Evolutionary conservation across 2,113 vertebrate genomes (phyloP).

Genomic region (Galeopterus variegatus): DNA sequence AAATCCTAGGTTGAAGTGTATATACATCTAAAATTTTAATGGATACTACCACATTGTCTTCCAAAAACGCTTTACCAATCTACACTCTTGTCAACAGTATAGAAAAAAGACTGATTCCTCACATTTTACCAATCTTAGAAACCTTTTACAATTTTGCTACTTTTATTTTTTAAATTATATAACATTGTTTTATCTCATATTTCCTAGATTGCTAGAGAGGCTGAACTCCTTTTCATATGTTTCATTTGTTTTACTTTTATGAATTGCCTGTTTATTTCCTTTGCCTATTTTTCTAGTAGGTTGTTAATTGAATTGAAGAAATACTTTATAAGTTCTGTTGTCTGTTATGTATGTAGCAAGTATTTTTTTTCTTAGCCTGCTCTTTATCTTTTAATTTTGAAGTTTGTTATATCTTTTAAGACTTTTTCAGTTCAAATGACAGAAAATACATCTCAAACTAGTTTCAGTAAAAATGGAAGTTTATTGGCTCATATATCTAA

Average conservation of each 20-base stretch:
- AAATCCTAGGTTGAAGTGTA: background rate
- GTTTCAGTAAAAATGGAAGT: background rate
- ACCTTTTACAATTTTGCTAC: background rate
- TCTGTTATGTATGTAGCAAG: background rate
- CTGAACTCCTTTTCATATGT: background rate
- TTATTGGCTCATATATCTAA: background rate
- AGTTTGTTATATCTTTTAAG: background rate
- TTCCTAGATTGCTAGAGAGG: background rate
- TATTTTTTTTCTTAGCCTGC: background rate
- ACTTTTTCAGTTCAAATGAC: background rate
- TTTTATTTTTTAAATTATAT: background rate
- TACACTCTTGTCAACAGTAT: background rate
- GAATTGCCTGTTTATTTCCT: background rate
- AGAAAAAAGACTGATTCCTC: background rate
- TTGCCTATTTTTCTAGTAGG: background rate
- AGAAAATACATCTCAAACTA: background rate
- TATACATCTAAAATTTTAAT: background rate
- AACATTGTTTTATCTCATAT: background rate
- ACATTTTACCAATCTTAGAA: conserved; percentile 19
- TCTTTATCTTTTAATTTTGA: conserved; percentile 22
- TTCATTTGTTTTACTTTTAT: background rate
- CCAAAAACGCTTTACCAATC: background rate
- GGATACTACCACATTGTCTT: background rate
- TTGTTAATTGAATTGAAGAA: conserved; percentile 43
- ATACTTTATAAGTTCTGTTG: background rate